phyloP scores from a whole-genome alignment of 2,888 invertebrate genomes.

The Linnaemya vulpina region DNA sequence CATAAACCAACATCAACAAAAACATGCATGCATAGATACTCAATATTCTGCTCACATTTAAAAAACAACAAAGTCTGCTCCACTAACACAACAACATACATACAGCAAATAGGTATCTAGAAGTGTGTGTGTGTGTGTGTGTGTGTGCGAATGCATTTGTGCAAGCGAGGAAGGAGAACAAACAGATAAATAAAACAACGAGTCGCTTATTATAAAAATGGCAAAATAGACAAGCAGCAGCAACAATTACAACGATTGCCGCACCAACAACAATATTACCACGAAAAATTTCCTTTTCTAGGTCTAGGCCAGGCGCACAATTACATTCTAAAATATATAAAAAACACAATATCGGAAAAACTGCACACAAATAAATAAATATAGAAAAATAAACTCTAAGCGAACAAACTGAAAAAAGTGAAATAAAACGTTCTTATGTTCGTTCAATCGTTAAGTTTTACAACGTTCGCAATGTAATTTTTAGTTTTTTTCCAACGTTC shows the following conservation, averaged over 20 bases:
- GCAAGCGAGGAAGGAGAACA: conserved; percentile 80
- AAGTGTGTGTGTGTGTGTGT: neutral
- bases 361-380: conserved; percentile 48
- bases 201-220: conserved; percentile 72
- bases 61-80: conserved; percentile 43
- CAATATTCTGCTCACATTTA: conserved; percentile 47
- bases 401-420: conserved; percentile 45
- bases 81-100: conserved; percentile 10
- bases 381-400: conserved; percentile 61
- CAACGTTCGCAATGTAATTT: conserved; percentile 51
- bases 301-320: conserved; percentile 83
- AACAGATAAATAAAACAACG: conserved; percentile 77
- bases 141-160: conserved; percentile 30
- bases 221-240: conserved; percentile 69
- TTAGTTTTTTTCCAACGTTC: conserved; percentile 15
- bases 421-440: conserved; percentile 61
- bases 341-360: conserved; percentile 40
- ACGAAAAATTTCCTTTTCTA: conserved; percentile 83
- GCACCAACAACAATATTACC: conserved; percentile 77
- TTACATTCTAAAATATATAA: conserved; percentile 78
- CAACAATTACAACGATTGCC: conserved; percentile 58
- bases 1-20: conserved; percentile 25
- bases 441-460: conserved; percentile 67
- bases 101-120: neutral
- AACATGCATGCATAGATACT: conserved; percentile 27